A percentile compares a stretch with the other conserved stretches of the same genome.
Evolutionary conservation across 2,113 vertebrate genomes (phyloP).

Genomic region (Nycticorax nycticorax): DNA sequence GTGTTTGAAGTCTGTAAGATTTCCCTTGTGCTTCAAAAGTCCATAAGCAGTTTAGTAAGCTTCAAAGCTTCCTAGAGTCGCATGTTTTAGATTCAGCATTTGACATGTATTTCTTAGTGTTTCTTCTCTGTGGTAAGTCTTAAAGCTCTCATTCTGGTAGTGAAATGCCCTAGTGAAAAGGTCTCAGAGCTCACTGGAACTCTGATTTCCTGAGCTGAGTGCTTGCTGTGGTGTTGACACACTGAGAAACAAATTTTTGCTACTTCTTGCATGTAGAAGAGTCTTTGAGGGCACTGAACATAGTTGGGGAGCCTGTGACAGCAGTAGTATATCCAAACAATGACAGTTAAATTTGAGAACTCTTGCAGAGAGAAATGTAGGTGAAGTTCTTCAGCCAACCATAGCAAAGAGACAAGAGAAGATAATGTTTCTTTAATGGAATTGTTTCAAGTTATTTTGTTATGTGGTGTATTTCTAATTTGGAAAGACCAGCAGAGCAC

Average conservation of each 20-base stretch:
- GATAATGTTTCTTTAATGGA: not conserved
- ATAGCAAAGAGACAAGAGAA: not conserved
- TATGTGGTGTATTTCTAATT: not conserved
- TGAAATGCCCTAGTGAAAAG: not conserved
- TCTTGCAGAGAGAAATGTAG: not conserved
- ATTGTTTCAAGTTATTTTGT: not conserved
- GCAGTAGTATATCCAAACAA: not conserved
- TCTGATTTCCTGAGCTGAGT: not conserved
- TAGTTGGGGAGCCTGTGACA: not conserved
- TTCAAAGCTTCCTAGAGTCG: not conserved
- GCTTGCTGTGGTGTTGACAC: not conserved
- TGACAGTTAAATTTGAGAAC: not conserved
- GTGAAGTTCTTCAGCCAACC: not conserved
- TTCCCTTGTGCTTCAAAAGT: not conserved
- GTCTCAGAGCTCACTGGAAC: not conserved
- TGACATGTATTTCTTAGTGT: not conserved
- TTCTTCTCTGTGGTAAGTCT: not conserved
- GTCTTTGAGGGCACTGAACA: not conserved
- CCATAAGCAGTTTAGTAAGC: not conserved
- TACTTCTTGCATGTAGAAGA: not conserved
- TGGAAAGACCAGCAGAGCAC: not conserved
- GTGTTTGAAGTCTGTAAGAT: not conserved
- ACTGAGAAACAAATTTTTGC: not conserved
- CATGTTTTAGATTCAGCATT: accelerated
- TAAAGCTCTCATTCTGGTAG: not conserved